Base-by-base conservation (phyloP, 1,140 invertebrate genomes). In the Archivesica marissinica region DNA sequence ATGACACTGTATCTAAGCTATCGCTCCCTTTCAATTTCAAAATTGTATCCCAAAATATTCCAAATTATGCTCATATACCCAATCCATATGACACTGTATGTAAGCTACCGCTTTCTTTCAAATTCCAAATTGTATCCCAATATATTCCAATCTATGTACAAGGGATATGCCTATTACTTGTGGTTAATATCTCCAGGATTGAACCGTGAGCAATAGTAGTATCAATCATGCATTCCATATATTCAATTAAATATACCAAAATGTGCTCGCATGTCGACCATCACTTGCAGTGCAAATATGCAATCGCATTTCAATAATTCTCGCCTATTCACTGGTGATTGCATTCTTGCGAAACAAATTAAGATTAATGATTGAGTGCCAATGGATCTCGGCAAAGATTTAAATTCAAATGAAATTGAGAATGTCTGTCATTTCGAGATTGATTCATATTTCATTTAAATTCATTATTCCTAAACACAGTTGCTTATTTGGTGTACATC, bases 251-350 rank as follows among this genome's bases (percentile, higher is more conserved):
- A 54, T 4, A n/a, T 4, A n/a, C 17, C 50, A 20, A 6, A n/a
- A 23, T n/a, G 17, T 54, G 15, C 6, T 54, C 23, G 50, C 7
- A 23, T 23, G 50, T 54, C 50, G 17, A 4, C 4, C 50, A 54
- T 54, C 50, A 7, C 23, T n/a, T 54, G 50, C 15, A 54, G 23
- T 54, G 50, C 50, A 54, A 54, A 54, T 54, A 15, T 20, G 50
- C 17, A 54, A 54, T 54, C 6, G 50, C 50, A 54, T n/a, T 54
- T 54, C 23, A 54, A 54, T 54, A 54, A n/a, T 54, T 54, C 50
- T 54, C 50, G 23, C 50, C n/a, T n/a, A 54, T 23, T 54, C 15
- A 20, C 23, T 54, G 17, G 15, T 54, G 20, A n/a, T 54, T 54
- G 50, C 6, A 54, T 23, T 11, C 17, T 23, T n/a, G 23, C 20